Conservation (phyloP, 2,888 invertebrate species). For the Drosophila prostipennis region DNA sequence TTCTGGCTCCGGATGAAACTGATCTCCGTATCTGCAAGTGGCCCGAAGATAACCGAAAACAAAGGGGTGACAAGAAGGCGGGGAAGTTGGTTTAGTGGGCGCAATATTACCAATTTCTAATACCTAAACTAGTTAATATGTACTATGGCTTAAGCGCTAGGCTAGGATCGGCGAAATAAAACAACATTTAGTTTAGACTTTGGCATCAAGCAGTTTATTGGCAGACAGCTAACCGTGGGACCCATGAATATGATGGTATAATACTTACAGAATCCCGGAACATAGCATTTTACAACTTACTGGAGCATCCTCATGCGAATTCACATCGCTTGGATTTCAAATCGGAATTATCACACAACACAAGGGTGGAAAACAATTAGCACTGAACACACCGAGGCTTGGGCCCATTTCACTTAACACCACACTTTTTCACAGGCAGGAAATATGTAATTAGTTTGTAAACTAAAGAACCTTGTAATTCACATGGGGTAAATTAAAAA, state of each 20-base stretch:
- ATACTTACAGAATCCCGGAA: constrained; percentile 11
- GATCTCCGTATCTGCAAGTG: constrained; percentile 62
- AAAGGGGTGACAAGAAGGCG: constrained; percentile 38
- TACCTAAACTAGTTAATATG: constrained; percentile 18
- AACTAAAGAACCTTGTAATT: not conserved
- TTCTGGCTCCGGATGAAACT: constrained; percentile 85
- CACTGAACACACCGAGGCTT: too few species aligned
- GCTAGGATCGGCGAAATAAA: constrained; percentile 42
- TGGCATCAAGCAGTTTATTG: constrained; percentile 44
- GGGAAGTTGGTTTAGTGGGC: constrained; percentile 28
- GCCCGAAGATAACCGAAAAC: constrained; percentile 16
- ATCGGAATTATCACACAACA: constrained; percentile 7
- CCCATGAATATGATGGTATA: constrained; percentile 3
- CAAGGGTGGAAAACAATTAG: constrained; percentile 5
- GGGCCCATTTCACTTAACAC: not conserved
- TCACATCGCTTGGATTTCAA: not conserved
- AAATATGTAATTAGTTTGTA: not conserved
- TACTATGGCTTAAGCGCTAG: constrained; percentile 38
- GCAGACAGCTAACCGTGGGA: constrained; percentile 8
- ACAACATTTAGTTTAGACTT: constrained; percentile 37
- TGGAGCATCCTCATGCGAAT: not conserved
- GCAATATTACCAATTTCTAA: not conserved
- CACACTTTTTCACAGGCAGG: not conserved
- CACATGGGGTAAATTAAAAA: not conserved
- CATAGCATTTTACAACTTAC: constrained; percentile 5